A percentile compares a stretch with the other conserved stretches of the same genome.
Evolutionary conservation across 2,888 invertebrate species (phyloP).

Genomic region (Eupelmus urozonus): DNA sequence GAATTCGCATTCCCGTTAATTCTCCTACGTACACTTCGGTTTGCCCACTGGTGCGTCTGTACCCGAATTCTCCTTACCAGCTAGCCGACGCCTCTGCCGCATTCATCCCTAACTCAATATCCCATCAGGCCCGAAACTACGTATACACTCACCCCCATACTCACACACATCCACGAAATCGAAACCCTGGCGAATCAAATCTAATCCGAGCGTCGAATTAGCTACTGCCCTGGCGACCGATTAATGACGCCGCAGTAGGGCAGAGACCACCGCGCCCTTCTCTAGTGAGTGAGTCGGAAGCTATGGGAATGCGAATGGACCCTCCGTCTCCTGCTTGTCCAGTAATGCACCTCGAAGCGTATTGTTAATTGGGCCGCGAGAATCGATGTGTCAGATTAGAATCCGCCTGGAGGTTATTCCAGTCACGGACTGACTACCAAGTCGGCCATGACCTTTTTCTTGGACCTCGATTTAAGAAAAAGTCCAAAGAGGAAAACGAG

Average conservation of each 20-base stretch:
- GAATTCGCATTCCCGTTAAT: no score
- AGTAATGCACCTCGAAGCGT: conserved; percentile 40
- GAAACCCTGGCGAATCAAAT: conserved; percentile 23
- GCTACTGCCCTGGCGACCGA: conserved; percentile 25
- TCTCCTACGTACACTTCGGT: no score
- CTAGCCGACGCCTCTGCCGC: no score
- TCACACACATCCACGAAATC: no score
- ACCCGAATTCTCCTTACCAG: no score
- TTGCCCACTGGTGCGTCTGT: no score
- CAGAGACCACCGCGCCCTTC: background rate
- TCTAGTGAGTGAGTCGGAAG: background rate
- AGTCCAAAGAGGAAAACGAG: background rate
- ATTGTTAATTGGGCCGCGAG: conserved; percentile 48
- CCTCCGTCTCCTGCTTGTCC: background rate
- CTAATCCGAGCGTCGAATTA: conserved; percentile 51
- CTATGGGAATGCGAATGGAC: conserved; percentile 31
- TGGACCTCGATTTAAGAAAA: background rate
- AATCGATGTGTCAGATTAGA: conserved; percentile 38
- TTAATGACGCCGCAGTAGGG: conserved; percentile 30
- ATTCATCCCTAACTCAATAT: conserved; percentile 45
- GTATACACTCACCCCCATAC: no score
- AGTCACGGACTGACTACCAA: conserved; percentile 34
- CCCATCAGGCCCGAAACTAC: conserved; percentile 50
- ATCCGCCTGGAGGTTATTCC: background rate
- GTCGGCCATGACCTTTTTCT: conserved; percentile 39